Conservation (phyloP, 1,140 invertebrate species). For the Drosophila yakuba region DNA sequence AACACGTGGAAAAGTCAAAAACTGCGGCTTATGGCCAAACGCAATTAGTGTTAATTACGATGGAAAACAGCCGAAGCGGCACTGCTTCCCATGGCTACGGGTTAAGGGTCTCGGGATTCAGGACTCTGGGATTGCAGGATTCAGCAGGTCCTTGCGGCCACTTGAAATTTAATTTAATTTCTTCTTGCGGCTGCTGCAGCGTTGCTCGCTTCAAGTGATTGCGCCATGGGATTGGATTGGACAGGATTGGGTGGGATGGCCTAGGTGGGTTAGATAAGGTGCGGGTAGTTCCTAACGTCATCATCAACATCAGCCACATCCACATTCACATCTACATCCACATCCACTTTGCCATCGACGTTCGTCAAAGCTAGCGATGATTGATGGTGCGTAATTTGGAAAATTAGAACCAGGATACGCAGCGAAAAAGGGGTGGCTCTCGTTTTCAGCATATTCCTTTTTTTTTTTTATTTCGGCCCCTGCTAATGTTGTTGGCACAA, state of each 20-base stretch:
- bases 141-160: constrained; percentile 52
- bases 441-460: constrained; percentile 31
- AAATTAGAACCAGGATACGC: constrained; percentile 73
- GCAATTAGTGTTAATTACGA: constrained; percentile 78
- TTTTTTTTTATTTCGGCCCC: constrained; percentile 47
- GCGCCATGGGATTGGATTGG: constrained; percentile 70
- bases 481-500: constrained; percentile 83
- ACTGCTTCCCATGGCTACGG: constrained; percentile 21
- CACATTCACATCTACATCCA: constrained; percentile 45
- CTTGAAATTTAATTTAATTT: constrained; percentile 81
- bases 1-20: constrained; percentile 81
- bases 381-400: constrained; percentile 83
- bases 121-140: not conserved
- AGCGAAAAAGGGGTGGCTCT: constrained; percentile 70
- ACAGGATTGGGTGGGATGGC: constrained; percentile 55
- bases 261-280: not conserved
- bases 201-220: constrained; percentile 66
- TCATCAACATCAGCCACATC: constrained; percentile 58
- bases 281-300: constrained; percentile 60
- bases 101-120: not conserved
- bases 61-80: constrained; percentile 45
- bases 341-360: constrained; percentile 65
- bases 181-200: constrained; percentile 71
- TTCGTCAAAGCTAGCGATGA: constrained; percentile 77
- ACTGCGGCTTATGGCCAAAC: constrained; percentile 72